Base-by-base conservation (phyloP, 2,797 vertebrate species). In the Lacerta agilis region DNA sequence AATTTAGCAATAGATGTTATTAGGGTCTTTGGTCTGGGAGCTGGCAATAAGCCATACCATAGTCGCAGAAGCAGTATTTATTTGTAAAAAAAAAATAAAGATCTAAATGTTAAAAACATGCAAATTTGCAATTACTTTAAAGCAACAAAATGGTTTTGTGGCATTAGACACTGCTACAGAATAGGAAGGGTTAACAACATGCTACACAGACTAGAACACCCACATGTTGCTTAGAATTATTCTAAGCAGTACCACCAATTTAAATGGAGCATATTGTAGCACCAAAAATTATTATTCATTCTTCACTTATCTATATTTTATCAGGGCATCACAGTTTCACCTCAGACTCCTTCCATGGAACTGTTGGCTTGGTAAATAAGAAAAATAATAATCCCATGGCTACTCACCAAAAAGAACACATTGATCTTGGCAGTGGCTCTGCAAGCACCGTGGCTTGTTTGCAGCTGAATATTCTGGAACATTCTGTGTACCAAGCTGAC, bases 251-350 rank as follows among this genome's bases (percentile, higher is more conserved):
- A 78, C 17, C 36, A 88, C 66, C 27, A 45, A 67, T 77, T 84
- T 67, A 77, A 90, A 20, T 2, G 11, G 4, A n/a, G 23, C n/a
- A 25, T 29, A 13, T 88, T 85, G 69, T 81, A 82, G 43, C 33
- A 71, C 13, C 64, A 91, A 88, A 81, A 45, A 58, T 67, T 1
- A 38, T n/a, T 33, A 15, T 64, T 73, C 58, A 66, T 79, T 58
- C 6, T 82, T 90, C 82, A 15, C 1, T 86, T 1, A 69, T 38
- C 23, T 0, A 17, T 43, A 86, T 72, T 93, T 91, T 89, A 82
- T 27, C 2, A 89, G 33, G 69, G 6, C 83, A 75, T 45, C 4
- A 92, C 90, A 91, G 90, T 85, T 82, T 89, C 43, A 90, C 45
- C 20, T 43, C 69, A 72, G 15, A 0, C 3, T 10, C 83, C 71